These are phyloP conservation scores for Morphnarchus princeps DNA, from an alignment of 2,113 vertebrate species.

Conservation along the genomic window DNA sequence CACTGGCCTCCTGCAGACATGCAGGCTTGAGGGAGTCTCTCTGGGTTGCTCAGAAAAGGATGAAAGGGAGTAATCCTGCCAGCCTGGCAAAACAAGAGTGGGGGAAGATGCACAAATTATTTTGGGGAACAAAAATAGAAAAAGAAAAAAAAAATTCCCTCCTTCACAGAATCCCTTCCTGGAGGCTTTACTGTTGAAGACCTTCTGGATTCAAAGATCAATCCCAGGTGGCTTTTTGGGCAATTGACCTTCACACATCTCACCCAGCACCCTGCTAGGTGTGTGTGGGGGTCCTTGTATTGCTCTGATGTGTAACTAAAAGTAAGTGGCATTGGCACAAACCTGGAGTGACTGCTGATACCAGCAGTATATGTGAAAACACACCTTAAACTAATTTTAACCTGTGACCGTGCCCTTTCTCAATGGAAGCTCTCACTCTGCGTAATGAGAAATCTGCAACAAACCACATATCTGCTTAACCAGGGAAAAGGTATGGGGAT, in stretches of 20 bases:
- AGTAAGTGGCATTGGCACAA: neutral
- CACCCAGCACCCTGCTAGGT: neutral
- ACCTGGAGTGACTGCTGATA: neutral
- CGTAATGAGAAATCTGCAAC: neutral
- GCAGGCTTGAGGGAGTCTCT: neutral
- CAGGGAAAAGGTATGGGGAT: neutral
- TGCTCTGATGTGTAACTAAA: neutral
- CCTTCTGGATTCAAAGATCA: no score
- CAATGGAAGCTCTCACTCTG: neutral
- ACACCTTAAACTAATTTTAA: neutral
- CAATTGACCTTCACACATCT: neutral
- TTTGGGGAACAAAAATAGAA: neutral
- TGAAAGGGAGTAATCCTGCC: neutral
- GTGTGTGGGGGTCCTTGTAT: fast-evolving
- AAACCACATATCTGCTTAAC: neutral
- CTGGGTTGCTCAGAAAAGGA: neutral
- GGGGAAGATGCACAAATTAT: neutral
- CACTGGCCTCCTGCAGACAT: fast-evolving
- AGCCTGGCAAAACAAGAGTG: neutral
- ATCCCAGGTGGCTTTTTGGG: neutral
- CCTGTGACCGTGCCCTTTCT: neutral
- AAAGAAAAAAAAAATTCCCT: no score
- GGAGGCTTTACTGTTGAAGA: neutral
- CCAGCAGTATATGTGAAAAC: neutral
- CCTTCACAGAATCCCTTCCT: neutral